Evolutionary conservation across 2,113 vertebrate genomes (phyloP).

Genomic region (Brienomyrus longianalis): DNA sequence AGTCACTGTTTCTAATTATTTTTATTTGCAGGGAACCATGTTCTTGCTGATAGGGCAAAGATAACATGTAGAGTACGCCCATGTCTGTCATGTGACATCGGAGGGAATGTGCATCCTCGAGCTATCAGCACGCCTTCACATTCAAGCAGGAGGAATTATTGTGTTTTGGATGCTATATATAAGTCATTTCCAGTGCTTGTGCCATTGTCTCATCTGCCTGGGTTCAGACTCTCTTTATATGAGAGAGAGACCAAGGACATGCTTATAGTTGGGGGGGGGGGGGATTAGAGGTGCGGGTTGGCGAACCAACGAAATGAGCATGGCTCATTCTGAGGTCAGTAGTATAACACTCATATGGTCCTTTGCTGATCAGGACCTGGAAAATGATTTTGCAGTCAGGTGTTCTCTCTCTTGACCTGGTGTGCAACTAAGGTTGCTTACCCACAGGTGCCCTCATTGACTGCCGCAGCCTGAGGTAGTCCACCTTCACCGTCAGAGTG

Average conservation of each 20-base stretch:
- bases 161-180: not conserved
- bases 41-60: not conserved
- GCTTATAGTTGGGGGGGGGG: constrained; percentile 27
- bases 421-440: constrained; percentile 1
- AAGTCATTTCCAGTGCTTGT: not conserved
- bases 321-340: constrained; percentile 41
- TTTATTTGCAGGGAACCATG: not conserved
- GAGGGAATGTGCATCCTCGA: not conserved
- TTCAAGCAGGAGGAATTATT: not conserved
- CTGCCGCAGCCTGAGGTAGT: constrained; percentile 3
- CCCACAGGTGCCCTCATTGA: constrained; percentile 2
- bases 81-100: not conserved
- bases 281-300: constrained; percentile 20
- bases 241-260: too few relatives aligned
- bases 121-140: not conserved
- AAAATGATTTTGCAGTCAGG: constrained; percentile 55
- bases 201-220: not conserved
- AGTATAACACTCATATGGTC: constrained; percentile 50
- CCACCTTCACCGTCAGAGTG: not conserved
- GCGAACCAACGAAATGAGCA: constrained; percentile 31
- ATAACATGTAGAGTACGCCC: not conserved
- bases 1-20: not conserved
- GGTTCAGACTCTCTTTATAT: not conserved
- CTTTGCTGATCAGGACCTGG: constrained; percentile 45
- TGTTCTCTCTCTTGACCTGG: constrained; percentile 27